Evolutionary conservation across 2,888 invertebrate species (phyloP), one percentile per base, ranked within the genome.

Genomic region (Arrhopalites spinosus): DNA sequence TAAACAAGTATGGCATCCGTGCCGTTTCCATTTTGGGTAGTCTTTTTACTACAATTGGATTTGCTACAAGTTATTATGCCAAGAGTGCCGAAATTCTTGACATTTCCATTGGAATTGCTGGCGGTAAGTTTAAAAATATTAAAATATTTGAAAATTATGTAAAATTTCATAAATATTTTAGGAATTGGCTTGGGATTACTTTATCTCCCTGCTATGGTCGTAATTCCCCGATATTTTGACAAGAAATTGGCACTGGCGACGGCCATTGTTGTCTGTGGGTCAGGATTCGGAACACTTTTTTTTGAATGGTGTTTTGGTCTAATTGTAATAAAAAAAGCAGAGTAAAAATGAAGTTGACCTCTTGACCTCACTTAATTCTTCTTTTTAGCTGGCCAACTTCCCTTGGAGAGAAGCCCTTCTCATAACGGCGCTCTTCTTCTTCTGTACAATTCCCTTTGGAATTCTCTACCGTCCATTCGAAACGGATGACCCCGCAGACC

Each of bases 21-120:
- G 7, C 29, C 13, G 56, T 71, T 7, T 53, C 71, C 15, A 56
- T 71, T 17, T 11, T 56, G 17, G 71, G 71, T 15, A 71, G 53
- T 27, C 2, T 43, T 11, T 8, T 56, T 1, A 30, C 56, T 2
- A 30, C 71, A 1, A 1, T 7, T 8, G 71, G 71, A 29, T 71
- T 59, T 23, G 59, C 23, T 8, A 17, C 36, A 11, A 56, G 47
- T 36, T 71, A 71, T 27, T 71, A 56, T 71, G 71, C 71, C 11
- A 1, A 7, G 30, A 30, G 23, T 30, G 15, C 27, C 17, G n/a
- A 17, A 3, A 56, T 59, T 25, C 15, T 71, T 23, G 23, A 71
- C 30, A 17, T 59, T 1, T 56, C 71, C 15, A 29, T 71, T 29
- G 71, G 71, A 11, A 17, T 30, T 23, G 17, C 8, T 30, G 71